phyloP scores from a whole-genome alignment of 2,888 invertebrate species.

The Galerucella calmariensis region DNA sequence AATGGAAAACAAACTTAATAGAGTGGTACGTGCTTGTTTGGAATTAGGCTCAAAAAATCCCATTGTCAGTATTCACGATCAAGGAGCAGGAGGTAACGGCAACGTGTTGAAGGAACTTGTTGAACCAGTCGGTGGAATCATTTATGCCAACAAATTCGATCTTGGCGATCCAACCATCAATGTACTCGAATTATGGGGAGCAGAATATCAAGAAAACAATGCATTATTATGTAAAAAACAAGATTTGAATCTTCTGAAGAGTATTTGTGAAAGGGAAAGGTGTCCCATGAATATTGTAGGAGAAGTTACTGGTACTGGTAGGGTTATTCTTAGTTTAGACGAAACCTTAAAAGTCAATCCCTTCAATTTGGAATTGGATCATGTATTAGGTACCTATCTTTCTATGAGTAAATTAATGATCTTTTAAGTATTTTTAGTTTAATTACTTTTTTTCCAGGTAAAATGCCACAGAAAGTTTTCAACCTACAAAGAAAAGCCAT shows the following conservation, averaged over 20 bases:
- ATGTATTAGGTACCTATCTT: constrained; percentile 76
- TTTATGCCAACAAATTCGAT: constrained; percentile 86
- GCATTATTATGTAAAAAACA: constrained; percentile 83
- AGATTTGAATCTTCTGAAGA: constrained; percentile 72
- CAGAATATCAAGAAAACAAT: constrained; percentile 97
- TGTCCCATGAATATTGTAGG: constrained; percentile 93
- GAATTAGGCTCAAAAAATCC: constrained; percentile 87
- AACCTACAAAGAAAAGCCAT: constrained; percentile 60
- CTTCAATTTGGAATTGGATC: constrained; percentile 88
- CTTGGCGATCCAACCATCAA: constrained; percentile 96
- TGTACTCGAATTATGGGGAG: constrained; percentile 95
- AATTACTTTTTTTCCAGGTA: constrained; percentile 73
- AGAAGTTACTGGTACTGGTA: constrained; percentile 87
- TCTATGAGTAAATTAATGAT: background rate
- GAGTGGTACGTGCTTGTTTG: constrained; percentile 91
- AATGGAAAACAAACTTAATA: constrained; percentile 97
- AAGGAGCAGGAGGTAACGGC: constrained; percentile 98
- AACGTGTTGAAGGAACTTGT: constrained; percentile 97
- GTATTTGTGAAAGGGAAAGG: constrained; percentile 86
- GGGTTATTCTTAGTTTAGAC: constrained; percentile 76
- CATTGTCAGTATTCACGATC: constrained; percentile 96
- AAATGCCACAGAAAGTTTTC: constrained; percentile 82
- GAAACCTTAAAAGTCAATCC: constrained; percentile 72
- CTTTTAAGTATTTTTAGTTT: too few relatives aligned
- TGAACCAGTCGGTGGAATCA: constrained; percentile 93